Conservation (phyloP, 1,140 invertebrate species). For the Aphis craccivora region DNA sequence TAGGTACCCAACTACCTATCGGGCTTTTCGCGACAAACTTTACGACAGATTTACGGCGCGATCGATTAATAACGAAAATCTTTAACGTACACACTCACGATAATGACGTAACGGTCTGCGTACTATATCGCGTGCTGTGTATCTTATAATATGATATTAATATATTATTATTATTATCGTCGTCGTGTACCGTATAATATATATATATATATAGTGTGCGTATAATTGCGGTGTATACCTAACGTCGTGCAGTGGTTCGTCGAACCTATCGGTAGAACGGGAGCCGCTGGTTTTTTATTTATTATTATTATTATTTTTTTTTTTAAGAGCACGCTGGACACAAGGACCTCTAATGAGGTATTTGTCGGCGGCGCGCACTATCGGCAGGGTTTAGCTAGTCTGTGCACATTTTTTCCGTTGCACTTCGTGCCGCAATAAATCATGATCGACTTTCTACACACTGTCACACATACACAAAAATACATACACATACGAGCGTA, state of each 20-base stretch:
- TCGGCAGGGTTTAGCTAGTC: background rate
- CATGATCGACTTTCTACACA: constrained; percentile 23
- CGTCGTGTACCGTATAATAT: background rate
- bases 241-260: background rate
- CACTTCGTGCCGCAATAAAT: constrained; percentile 43
- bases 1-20: background rate
- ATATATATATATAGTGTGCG: background rate
- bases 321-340: constrained; percentile 29
- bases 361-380: constrained; percentile 24
- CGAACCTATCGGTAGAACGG: constrained; percentile 28
- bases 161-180: background rate
- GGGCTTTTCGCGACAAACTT: background rate
- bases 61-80: background rate
- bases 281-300: constrained; percentile 4
- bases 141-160: background rate
- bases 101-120: background rate
- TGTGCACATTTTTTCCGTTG: background rate
- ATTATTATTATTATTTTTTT: constrained; percentile 8
- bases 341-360: constrained; percentile 54
- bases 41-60: background rate
- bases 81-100: background rate
- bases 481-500: background rate
- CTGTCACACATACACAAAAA: too few relatives aligned
- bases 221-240: background rate
- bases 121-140: background rate